Evolutionary conservation across 2,797 vertebrate species (phyloP), one percentile per base, ranked within the genome.

Genomic region (Sebastes oblongus): DNA sequence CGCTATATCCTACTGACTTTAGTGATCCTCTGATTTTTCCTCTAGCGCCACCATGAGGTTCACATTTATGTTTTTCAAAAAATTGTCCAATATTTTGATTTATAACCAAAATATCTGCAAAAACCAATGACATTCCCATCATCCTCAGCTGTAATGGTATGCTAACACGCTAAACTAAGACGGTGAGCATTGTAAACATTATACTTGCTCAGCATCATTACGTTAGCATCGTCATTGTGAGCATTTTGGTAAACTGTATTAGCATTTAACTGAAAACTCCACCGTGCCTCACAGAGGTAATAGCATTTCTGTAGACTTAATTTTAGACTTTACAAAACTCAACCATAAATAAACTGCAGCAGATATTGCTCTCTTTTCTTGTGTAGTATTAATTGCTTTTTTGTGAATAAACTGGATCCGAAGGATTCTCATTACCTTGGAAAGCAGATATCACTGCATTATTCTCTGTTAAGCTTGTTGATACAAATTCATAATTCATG

Each of bases 401-500:
- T 18, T 54, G 50, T 54, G 50, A 54, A 54, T 54, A 54, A 54
- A 54, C 50, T 54, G 50, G 20, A 22, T 54, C 20, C 52, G 22
- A 27, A 54, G 7, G 34, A 54, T 54, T 69, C 27, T 7, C 22
- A 20, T 58, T 36, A 68, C n/a, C 29, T 70, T 66, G n/a, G 22
- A 12, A 27, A 18, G 42, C 29, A 62, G 61, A 30, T 34, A 46
- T 22, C 42, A 25, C 24, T 65, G 42, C 0, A 34, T 76, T 64
- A 34, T 76, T 64, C 16, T 72, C 58, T 5, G 46, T 50, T 29
- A 46, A 3, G 46, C n/a, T 62, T 56, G 52, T 25, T 71, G 30
- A 81, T 42, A 18, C 30, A 67, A 67, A 68, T 74, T 61, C 25
- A 72, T 76, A 55, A 69, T 73, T 56, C 34, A 42, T 62, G 22